These are phyloP conservation scores for Pseudochaenichthys georgianus DNA, from an alignment of 2,797 vertebrate species.

Conservation along the genomic window DNA sequence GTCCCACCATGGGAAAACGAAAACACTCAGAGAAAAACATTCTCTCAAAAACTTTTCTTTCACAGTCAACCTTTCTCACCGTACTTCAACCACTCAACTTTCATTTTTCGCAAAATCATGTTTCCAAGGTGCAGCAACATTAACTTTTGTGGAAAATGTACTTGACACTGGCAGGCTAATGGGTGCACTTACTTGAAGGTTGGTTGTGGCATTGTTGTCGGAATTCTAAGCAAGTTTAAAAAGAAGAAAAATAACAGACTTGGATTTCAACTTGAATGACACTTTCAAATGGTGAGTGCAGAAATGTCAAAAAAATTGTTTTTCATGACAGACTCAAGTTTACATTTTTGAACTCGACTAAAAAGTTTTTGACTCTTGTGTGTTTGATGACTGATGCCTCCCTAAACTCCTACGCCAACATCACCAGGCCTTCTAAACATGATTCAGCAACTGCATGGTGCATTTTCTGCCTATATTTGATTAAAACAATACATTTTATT, in stretches of 20 bases:
- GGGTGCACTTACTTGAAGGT: conserved; percentile 51
- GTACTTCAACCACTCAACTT: conserved; percentile 40
- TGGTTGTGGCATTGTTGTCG: conserved; percentile 26
- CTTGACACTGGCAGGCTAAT: conserved; percentile 51
- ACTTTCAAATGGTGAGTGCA: neutral
- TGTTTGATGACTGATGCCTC: neutral
- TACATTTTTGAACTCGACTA: neutral
- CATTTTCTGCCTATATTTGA: neutral
- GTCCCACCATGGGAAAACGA: conserved; percentile 68
- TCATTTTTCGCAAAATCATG: conserved; percentile 41
- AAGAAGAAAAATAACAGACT: conserved; percentile 19
- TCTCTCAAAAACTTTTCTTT: conserved; percentile 32
- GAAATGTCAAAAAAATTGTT: neutral
- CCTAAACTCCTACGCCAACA: neutral
- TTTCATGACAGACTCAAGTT: conserved; percentile 1
- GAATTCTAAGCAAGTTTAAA: conserved; percentile 48
- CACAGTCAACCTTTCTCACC: conserved; percentile 18
- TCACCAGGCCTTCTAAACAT: neutral
- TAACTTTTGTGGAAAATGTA: conserved; percentile 58
- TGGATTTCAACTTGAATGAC: conserved; percentile 14
- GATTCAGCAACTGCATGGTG: conserved; percentile 2
- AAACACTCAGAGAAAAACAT: conserved; percentile 56
- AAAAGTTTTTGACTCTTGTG: neutral
- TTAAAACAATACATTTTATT: neutral
- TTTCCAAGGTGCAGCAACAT: conserved; percentile 51